phyloP scores from a whole-genome alignment of 2,888 invertebrate species.

The Erebia epiphron region DNA sequence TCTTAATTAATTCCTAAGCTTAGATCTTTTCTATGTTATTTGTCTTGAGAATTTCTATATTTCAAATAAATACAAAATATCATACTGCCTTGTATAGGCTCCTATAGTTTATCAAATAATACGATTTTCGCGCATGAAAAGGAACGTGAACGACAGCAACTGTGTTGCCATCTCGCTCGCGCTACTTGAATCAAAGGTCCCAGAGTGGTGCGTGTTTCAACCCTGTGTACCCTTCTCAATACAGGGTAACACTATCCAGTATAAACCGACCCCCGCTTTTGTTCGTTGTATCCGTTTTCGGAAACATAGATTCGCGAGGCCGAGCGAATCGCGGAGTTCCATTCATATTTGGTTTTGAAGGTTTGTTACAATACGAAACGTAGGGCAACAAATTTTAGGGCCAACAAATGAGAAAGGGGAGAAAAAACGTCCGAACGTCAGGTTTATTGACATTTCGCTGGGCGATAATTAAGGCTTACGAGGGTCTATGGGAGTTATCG shows the following conservation, averaged over 20 bases:
- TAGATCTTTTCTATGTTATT: not conserved
- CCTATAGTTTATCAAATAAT: not conserved
- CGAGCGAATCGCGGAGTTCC: constrained; percentile 37
- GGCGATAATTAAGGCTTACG: constrained; percentile 76
- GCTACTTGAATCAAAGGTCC: constrained; percentile 51
- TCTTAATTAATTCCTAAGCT: not conserved
- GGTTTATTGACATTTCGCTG: constrained; percentile 79
- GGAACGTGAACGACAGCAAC: constrained; percentile 53
- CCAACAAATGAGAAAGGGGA: constrained; percentile 77
- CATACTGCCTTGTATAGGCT: not conserved
- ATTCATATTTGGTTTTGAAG: constrained; percentile 49
- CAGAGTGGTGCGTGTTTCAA: constrained; percentile 63
- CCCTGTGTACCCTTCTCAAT: constrained; percentile 73
- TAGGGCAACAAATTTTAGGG: constrained; percentile 74
- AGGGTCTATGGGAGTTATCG: constrained; percentile 57
- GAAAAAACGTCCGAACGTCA: constrained; percentile 72
- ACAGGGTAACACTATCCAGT: constrained; percentile 60
- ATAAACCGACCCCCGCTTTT: constrained; percentile 47
- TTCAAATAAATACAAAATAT: not conserved
- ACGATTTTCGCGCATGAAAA: constrained; percentile 46
- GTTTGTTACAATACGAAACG: constrained; percentile 44
- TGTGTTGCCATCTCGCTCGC: constrained; percentile 55
- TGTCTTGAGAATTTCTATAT: not conserved
- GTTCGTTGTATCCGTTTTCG: constrained; percentile 40
- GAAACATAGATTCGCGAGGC: constrained; percentile 22